phyloP scores from a whole-genome alignment of 2,113 vertebrate genomes.

The Channa maculata region DNA sequence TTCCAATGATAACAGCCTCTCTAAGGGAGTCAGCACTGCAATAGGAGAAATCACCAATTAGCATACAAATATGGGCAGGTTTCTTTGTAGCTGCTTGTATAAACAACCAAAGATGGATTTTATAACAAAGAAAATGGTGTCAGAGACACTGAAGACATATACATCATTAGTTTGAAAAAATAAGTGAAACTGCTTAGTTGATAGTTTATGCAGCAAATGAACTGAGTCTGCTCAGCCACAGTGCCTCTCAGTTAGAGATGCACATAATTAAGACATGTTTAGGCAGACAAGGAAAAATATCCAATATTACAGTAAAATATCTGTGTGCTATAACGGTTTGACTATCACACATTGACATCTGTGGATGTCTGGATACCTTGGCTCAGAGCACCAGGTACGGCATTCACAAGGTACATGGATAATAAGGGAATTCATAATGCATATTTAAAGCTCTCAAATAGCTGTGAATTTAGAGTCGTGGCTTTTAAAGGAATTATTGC shows the following conservation, averaged over 20 bases:
- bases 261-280: conserved; percentile 25
- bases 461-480: neutral
- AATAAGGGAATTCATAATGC: neutral
- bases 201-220: conserved; percentile 15
- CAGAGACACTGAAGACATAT: neutral
- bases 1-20: conserved; percentile 48
- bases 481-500: neutral
- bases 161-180: conserved; percentile 19
- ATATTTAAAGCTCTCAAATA: neutral
- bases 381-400: neutral
- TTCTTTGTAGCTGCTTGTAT: conserved; percentile 19
- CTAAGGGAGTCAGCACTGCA: conserved; percentile 5
- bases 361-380: neutral
- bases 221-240: neutral
- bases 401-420: neutral
- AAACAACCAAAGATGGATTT: conserved; percentile 15
- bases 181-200: neutral
- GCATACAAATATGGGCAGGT: conserved; percentile 40
- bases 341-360: neutral
- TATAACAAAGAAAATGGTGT: conserved; percentile 7
- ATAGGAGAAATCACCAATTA: conserved; percentile 60
- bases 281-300: neutral
- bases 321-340: neutral
- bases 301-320: neutral
- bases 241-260: neutral